Conservation (phyloP, 1,140 invertebrate species). For the Drosophila nikananu region DNA sequence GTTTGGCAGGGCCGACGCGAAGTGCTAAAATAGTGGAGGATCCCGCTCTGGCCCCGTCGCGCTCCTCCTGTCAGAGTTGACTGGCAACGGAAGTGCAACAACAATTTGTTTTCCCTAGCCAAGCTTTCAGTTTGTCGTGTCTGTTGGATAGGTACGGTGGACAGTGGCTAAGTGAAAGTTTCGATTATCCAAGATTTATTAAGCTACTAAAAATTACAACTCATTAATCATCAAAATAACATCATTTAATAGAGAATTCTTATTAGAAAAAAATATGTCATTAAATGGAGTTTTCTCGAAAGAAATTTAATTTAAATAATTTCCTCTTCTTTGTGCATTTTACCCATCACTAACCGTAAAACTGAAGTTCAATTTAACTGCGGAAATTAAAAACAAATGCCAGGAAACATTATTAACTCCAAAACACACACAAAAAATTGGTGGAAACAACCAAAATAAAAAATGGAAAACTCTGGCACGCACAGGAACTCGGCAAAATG, state of each 20-base stretch:
- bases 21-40: slow-evolving; percentile 54
- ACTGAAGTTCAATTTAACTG: slow-evolving; percentile 23
- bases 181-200: not conserved
- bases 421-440: slow-evolving; percentile 23
- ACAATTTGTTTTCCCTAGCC: slow-evolving; percentile 59
- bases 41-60: slow-evolving; percentile 33
- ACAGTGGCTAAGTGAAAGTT: slow-evolving; percentile 19
- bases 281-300: not conserved
- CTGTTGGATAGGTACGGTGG: slow-evolving; percentile 35
- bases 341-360: not conserved
- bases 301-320: not conserved
- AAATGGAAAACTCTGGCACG: slow-evolving; percentile 47
- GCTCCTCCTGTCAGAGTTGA: slow-evolving; percentile 50
- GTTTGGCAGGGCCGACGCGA: slow-evolving; percentile 42
- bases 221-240: not conserved
- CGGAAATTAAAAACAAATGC: slow-evolving; percentile 58
- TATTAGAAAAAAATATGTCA: not conserved
- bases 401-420: slow-evolving; percentile 54
- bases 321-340: not conserved
- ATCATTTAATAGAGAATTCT: not conserved
- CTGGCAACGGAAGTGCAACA: slow-evolving; percentile 66
- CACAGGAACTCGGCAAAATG: slow-evolving; percentile 47
- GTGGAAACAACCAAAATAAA: slow-evolving; percentile 8
- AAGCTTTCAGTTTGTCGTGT: slow-evolving; percentile 43
- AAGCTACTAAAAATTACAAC: no score